Evolutionary conservation across 2,797 vertebrate genomes (phyloP).

Genomic region (Cynopterus sphinx): DNA sequence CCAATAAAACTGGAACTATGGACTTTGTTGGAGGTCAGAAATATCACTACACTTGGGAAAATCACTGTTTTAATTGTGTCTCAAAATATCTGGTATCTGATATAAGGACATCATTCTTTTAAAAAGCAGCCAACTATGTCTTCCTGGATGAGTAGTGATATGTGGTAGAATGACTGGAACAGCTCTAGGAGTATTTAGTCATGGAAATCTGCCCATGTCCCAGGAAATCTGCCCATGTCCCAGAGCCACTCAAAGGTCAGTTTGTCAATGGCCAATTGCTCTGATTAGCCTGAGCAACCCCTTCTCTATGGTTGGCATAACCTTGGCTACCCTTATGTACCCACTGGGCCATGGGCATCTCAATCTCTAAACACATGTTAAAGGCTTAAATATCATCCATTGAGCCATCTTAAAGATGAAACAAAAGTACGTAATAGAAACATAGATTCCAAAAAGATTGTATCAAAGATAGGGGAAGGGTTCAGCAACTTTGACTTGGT

Average conservation of each 20-base stretch:
- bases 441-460: background rate
- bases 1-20: slow-evolving; percentile 33
- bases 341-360: background rate
- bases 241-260: background rate
- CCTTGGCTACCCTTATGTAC: background rate
- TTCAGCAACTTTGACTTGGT: background rate
- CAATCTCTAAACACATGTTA: background rate
- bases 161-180: background rate
- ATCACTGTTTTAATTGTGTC: slow-evolving; percentile 42
- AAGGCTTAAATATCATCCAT: background rate
- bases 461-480: background rate
- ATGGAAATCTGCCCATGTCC: background rate
- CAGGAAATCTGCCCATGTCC: background rate
- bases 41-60: slow-evolving; percentile 46
- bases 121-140: slow-evolving; percentile 15
- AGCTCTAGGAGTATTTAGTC: background rate
- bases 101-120: slow-evolving; percentile 52
- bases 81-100: slow-evolving; percentile 35
- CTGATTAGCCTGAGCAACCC: background rate
- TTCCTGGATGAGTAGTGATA: background rate
- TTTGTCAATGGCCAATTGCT: too few relatives aligned
- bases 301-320: background rate
- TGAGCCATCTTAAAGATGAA: background rate
- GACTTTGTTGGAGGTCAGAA: slow-evolving; percentile 65
- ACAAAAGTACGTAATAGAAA: background rate